These are phyloP conservation scores for roundworm (Caenorhabditis elegans) DNA, from an alignment of 1,140 invertebrate genomes.

Conservation along the genomic window WBcel235 BX284605.5:11775501-11776000, in stretches of 20 bases:
- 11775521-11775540: background rate
- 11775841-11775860: constrained; percentile 60
- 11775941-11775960: constrained; percentile 28
- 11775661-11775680: constrained; percentile 56
- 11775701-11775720: constrained; percentile 53
- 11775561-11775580: constrained; percentile 69
- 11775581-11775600: constrained; percentile 79
- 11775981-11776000: too few relatives aligned
- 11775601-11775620: constrained; percentile 77
- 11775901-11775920: constrained; percentile 52
- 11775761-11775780: constrained; percentile 49
- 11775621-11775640: constrained; percentile 75
- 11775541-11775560: background rate
- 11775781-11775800: constrained; percentile 58
- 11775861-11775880: constrained; percentile 56
- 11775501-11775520: too few relatives aligned
- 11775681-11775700: constrained; percentile 61
- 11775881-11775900: constrained; percentile 44
- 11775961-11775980: background rate
- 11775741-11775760: constrained; percentile 52
- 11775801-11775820: background rate
- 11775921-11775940: constrained; percentile 50
- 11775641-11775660: constrained; percentile 56
- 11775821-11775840: constrained; percentile 34
- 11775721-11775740: constrained; percentile 59